Evolutionary conservation across 2,113 vertebrate genomes (phyloP).

Genomic region (Eurypyga helias): DNA sequence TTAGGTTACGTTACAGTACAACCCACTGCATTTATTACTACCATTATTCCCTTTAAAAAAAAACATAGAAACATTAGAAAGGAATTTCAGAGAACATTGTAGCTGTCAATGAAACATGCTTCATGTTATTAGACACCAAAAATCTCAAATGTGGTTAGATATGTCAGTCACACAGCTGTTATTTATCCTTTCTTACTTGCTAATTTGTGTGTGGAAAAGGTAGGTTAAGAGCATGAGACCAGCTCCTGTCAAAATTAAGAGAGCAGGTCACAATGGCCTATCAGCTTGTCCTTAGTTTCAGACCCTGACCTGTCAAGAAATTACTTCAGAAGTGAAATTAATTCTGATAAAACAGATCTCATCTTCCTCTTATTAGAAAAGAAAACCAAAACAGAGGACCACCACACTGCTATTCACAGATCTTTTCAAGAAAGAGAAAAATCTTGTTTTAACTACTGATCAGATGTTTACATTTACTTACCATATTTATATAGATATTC

Average conservation of each 20-base stretch:
- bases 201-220: background rate
- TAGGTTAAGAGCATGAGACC: background rate
- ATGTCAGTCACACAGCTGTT: background rate
- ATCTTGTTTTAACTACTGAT: background rate
- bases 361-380: background rate
- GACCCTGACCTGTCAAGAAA: background rate
- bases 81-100: background rate
- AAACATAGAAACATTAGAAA: background rate
- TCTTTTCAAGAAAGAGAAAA: background rate
- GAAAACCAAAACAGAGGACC: background rate
- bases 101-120: background rate
- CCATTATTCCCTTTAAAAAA: background rate
- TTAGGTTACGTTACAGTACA: background rate
- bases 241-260: background rate
- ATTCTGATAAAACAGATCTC: background rate
- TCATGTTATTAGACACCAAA: background rate
- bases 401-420: background rate
- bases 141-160: background rate
- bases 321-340: conserved; percentile 27
- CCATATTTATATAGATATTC: background rate
- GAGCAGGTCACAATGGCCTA: conserved; percentile 35
- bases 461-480: background rate
- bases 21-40: background rate
- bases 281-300: conserved; percentile 59
- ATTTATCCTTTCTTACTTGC: background rate